Base-by-base conservation (phyloP, 2,888 invertebrate genomes). In the Melanargia galathea region DNA sequence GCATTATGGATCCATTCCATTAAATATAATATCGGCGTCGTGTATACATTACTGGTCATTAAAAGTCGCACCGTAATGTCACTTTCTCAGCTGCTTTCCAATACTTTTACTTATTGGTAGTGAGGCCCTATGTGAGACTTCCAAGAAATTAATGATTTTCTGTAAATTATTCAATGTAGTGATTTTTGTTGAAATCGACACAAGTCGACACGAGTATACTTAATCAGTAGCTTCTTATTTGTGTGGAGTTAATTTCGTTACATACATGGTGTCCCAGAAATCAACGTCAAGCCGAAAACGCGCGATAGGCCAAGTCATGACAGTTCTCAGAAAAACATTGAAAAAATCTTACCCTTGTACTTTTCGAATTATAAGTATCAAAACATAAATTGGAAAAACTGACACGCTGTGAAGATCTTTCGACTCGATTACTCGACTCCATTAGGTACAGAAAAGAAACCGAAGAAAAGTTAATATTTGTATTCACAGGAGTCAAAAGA, bases 71-170 rank as follows among this genome's bases (percentile, higher is more conserved):
- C 65, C 67, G 64, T 70, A 65, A 63, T 46, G 48, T 60, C 56
- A 51, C 71, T 71, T 70, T 71, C 71, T 66, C 68, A 48, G 62
- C 51, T 40, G 49, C 70, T 71, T 71, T 71, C 70, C 64, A 71
- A 67, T 65, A 68, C 66, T 70, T 71, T 71, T 70, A 70, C 71
- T 68, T 67, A 65, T 70, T 62, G 55, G 66, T 65, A 60, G 18
- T 11, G 35, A 51, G 49, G 59, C 63, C 67, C 67, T 56, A 61
- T 45, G 56, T 51, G 46, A 49, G 48, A 56, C 55, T 38, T 55
- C n/a, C 26, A 35, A 38, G 46, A 33, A 58, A 58, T 22, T 58
- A 54, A 55, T 60, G 59, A 54, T 38, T 48, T 40, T 24, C 30
- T 52, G 51, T 52, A 38, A 56, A 48, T 54, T 46, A 57, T 30